These are phyloP conservation scores for Marmota flaviventris DNA, from an alignment of 2,113 vertebrate species.

Conservation along the genomic window DNA sequence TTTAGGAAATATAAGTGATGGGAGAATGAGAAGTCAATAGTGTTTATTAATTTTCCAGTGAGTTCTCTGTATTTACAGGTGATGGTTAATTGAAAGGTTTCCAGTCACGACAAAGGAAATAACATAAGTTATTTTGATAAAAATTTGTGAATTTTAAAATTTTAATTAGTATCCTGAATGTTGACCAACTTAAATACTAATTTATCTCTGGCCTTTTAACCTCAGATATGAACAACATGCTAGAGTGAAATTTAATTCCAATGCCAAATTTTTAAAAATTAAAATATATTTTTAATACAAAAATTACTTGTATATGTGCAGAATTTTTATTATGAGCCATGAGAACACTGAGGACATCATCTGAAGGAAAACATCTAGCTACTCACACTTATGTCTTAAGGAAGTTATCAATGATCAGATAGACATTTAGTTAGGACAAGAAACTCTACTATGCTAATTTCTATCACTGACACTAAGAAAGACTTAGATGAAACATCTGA, in stretches of 20 bases:
- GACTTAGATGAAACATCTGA: not conserved
- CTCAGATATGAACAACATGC: not conserved
- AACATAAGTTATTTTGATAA: not conserved
- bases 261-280: not conserved
- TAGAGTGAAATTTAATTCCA: not conserved
- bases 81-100: slow-evolving; percentile 45
- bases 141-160: not conserved
- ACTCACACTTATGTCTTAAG: not conserved
- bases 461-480: not conserved
- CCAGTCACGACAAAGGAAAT: slow-evolving; percentile 46
- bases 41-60: not conserved
- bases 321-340: not conserved
- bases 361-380: not conserved
- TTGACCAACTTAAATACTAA: slow-evolving; percentile 3
- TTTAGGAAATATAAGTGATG: not conserved
- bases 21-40: not conserved
- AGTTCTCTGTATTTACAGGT: not conserved
- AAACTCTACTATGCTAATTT: not conserved
- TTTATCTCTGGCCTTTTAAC: not conserved
- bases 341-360: not conserved
- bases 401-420: not conserved
- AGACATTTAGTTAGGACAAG: not conserved
- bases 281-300: not conserved
- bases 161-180: not conserved
- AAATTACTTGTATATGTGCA: not conserved